Base-by-base conservation (phyloP, 2,888 invertebrate genomes). In the Theristus sp. region DNA sequence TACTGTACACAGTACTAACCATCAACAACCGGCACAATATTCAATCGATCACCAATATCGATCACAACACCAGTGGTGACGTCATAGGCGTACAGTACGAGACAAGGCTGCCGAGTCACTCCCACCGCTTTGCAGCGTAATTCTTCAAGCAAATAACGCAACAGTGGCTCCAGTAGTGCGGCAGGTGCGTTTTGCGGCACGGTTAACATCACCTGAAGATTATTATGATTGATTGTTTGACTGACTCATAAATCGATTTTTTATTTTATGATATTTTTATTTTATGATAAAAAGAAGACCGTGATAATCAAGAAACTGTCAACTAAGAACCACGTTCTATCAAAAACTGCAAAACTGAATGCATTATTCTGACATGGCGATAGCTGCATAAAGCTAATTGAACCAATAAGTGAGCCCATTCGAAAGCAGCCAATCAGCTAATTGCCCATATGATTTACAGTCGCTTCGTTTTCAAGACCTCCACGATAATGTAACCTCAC, bases 51-150 rank as follows among this genome's bases (percentile, higher is more conserved):
- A 29, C 82, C 82, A 58, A 81, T 75, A 68, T 82, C 81, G 25
- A 81, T 80, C 31, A 82, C 78, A 57, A 82, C 78, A 26, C 81
- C 82, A 13, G 81, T 80, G 2, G 78, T 79, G 28, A 79, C 75
- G 62, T 78, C 79, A 70, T 82, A 81, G 1, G 81, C 78, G 72
- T 81, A 80, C 29, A 82, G 76, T 26, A 80, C 75, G 56, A 81
- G 72, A 22, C 80, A 75, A 10, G 80, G 76, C 70, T 82, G 81
- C 63, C 79, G 77, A 46, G 77, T 77, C 65, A 81, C 75, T 67
- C 77, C 78, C 22, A 78, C 76, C 17, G 10, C 30, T 20, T 75
- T 67, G 65, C 75, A 69, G 68, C 77, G 71, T 60, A 79, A 69
- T 13, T 67, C 66, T 28, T 67, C 62, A n/a, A 72, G 62, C 46